Evolutionary conservation across 2,888 invertebrate species (phyloP).

Genomic region (Anagyrus pseudococci): DNA sequence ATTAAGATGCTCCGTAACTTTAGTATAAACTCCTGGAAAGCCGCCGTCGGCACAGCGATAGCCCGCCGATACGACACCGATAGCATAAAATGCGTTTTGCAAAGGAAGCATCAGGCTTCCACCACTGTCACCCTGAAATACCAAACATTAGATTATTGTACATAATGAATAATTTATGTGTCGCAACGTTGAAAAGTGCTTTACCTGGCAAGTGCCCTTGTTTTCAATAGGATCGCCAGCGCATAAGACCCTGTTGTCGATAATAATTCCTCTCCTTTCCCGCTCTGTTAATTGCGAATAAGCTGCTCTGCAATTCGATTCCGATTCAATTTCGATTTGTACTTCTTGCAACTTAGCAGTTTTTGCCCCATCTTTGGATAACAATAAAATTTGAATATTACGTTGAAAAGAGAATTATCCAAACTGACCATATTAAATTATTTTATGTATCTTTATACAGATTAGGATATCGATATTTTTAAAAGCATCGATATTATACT

Average conservation of each 20-base stretch:
- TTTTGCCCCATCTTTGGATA: conserved; percentile 67
- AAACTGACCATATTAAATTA: too few relatives aligned
- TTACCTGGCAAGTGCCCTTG: conserved; percentile 76
- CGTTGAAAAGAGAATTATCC: too few relatives aligned
- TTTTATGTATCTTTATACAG: too few relatives aligned
- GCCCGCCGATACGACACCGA: conserved; percentile 74
- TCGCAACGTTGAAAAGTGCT: too few relatives aligned
- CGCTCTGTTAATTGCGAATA: conserved; percentile 62
- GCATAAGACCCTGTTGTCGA: conserved; percentile 73
- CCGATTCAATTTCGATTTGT: conserved; percentile 74
- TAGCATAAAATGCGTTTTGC: conserved; percentile 61
- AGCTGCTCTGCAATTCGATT: conserved; percentile 68
- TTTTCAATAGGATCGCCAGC: conserved; percentile 73
- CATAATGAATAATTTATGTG: neutral
- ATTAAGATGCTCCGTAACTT: conserved; percentile 43
- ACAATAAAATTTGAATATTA: neutral
- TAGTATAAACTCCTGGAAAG: conserved; percentile 69
- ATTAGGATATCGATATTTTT: too few relatives aligned
- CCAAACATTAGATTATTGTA: neutral
- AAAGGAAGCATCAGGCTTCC: conserved; percentile 74
- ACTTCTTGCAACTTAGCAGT: conserved; percentile 71
- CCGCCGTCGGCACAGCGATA: conserved; percentile 68
- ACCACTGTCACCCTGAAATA: conserved; percentile 28
- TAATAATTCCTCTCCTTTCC: too few relatives aligned
- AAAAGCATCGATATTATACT: too few relatives aligned